Percentiles rank a stretch among this genome's conserved stretches.
phyloP scores from a whole-genome alignment of 2,888 invertebrate genomes.

The Drosophila mimica region DNA sequence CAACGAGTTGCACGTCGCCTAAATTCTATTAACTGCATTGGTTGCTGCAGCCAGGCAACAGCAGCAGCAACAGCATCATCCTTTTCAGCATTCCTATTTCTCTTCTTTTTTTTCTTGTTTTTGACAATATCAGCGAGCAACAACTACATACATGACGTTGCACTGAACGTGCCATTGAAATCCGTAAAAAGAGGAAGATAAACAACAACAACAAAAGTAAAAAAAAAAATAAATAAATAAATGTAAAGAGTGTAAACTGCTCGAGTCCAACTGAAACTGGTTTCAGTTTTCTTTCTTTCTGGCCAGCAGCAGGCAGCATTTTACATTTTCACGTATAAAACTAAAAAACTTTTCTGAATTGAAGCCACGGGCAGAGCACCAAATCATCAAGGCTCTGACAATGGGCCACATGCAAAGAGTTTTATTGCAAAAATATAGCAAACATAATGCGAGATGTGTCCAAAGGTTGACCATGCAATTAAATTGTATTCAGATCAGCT shows the following conservation, averaged over 20 bases:
- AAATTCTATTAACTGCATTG: slow-evolving; percentile 58
- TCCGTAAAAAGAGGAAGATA: slow-evolving; percentile 50
- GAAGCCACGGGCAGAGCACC: slow-evolving; percentile 20
- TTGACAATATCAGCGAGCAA: slow-evolving; percentile 45
- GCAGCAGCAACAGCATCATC: slow-evolving; percentile 45
- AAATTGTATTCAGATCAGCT: slow-evolving; percentile 3
- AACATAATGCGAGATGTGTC: slow-evolving; percentile 9
- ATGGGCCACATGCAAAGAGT: slow-evolving; percentile 37
- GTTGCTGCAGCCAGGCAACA: slow-evolving; percentile 3
- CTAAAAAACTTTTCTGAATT: slow-evolving; percentile 64
- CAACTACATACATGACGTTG: slow-evolving; percentile 40
- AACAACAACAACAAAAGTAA: slow-evolving; percentile 5
- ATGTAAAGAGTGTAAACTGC: slow-evolving; percentile 55
- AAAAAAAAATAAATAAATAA: slow-evolving; percentile 39
- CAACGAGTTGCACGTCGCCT: slow-evolving; percentile 41
- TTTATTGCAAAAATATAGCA: slow-evolving; percentile 39
- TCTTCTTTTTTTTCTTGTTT: slow-evolving; percentile 33
- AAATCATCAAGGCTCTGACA: slow-evolving; percentile 19
- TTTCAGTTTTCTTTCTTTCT: slow-evolving; percentile 67
- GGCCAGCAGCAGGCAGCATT: slow-evolving; percentile 42
- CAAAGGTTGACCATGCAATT: slow-evolving; percentile 38
- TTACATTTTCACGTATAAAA: slow-evolving; percentile 73
- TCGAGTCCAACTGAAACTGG: slow-evolving; percentile 61
- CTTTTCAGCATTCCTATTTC: slow-evolving; percentile 67
- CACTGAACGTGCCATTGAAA: slow-evolving; percentile 77